Percentiles rank a stretch among this genome's conserved stretches.
Conservation (phyloP, 2,888 invertebrate genomes). For the Sinotaia quadrata region DNA sequence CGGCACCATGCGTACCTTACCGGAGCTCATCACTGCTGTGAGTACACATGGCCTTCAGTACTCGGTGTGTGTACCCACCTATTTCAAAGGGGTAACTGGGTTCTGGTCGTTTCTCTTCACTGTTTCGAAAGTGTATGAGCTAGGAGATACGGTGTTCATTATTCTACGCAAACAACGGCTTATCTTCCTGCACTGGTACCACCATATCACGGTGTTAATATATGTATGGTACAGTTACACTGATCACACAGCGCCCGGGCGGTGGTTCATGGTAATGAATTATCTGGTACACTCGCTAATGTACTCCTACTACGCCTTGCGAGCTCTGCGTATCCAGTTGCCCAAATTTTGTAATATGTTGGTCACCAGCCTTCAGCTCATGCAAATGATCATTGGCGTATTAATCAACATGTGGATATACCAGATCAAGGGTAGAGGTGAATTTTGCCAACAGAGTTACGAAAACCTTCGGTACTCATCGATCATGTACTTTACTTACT, state of each 20-base stretch:
- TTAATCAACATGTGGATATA: slow-evolving; percentile 88
- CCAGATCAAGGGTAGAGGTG: slow-evolving; percentile 56
- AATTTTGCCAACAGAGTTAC: slow-evolving; percentile 71
- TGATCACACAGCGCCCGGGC: slow-evolving; percentile 67
- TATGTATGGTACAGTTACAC: slow-evolving; percentile 74
- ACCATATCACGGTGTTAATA: slow-evolving; percentile 74
- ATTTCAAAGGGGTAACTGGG: slow-evolving; percentile 84
- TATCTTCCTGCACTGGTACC: slow-evolving; percentile 76
- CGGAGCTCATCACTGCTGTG: slow-evolving; percentile 91
- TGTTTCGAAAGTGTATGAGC: slow-evolving; percentile 94
- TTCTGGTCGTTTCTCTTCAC: slow-evolving; percentile 99
- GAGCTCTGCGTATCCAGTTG: slow-evolving; percentile 70
- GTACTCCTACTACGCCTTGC: slow-evolving; percentile 74
- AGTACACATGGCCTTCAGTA: slow-evolving; percentile 93
- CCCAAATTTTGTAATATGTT: slow-evolving; percentile 86
- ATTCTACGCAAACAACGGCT: slow-evolving; percentile 74
- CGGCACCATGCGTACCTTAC: slow-evolving; percentile 87
- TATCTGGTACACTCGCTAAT: slow-evolving; percentile 75
- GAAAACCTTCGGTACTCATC: slow-evolving; percentile 71
- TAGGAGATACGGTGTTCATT: slow-evolving; percentile 77
- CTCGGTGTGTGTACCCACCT: slow-evolving; percentile 86
- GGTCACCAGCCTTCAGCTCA: slow-evolving; percentile 90
- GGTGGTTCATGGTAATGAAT: slow-evolving; percentile 74
- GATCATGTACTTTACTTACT: slow-evolving; percentile 71
- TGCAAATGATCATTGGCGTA: slow-evolving; percentile 96